Evolutionary conservation across 2,888 invertebrate species (phyloP).

Genomic region (Corythucha ciliata): DNA sequence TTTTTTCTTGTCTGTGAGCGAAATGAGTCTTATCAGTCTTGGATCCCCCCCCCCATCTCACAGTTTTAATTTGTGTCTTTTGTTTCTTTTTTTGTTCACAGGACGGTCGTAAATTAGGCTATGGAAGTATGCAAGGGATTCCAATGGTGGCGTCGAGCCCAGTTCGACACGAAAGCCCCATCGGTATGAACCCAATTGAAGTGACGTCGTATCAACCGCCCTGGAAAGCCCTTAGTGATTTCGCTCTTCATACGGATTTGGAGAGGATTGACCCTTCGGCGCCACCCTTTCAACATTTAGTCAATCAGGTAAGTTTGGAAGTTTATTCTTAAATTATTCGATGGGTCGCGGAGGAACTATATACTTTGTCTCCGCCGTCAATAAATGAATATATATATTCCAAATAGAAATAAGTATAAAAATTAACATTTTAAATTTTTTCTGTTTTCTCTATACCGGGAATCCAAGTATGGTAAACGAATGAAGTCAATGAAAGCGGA

Average conservation of each 20-base stretch:
- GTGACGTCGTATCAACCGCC: conserved; percentile 90
- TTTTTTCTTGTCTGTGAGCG: too few species aligned
- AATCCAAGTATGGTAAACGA: too few species aligned
- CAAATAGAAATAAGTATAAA: too few species aligned
- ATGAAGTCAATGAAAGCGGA: too few species aligned
- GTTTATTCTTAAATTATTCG: too few species aligned
- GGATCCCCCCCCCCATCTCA: too few species aligned
- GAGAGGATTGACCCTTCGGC: conserved; percentile 75
- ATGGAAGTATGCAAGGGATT: conserved; percentile 91
- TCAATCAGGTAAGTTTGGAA: conserved; percentile 79
- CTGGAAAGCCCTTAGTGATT: conserved; percentile 94
- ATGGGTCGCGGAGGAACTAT: too few species aligned
- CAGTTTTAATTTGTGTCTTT: background rate
- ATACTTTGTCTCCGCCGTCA: too few species aligned
- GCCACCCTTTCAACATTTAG: conserved; percentile 92
- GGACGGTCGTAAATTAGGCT: conserved; percentile 90
- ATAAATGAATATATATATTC: too few species aligned
- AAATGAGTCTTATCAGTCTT: too few species aligned
- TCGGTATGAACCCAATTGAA: conserved; percentile 79
- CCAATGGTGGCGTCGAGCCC: conserved; percentile 96
- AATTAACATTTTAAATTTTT: too few species aligned
- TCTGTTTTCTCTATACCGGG: too few species aligned
- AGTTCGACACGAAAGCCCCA: conserved; percentile 78
- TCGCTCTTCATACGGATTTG: conserved; percentile 87
- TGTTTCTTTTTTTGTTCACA: conserved; percentile 45